Percentiles rank a stretch among this genome's conserved stretches.
phyloP scores from a whole-genome alignment of 2,113 vertebrate genomes.

The Erythrocercus mccallii region DNA sequence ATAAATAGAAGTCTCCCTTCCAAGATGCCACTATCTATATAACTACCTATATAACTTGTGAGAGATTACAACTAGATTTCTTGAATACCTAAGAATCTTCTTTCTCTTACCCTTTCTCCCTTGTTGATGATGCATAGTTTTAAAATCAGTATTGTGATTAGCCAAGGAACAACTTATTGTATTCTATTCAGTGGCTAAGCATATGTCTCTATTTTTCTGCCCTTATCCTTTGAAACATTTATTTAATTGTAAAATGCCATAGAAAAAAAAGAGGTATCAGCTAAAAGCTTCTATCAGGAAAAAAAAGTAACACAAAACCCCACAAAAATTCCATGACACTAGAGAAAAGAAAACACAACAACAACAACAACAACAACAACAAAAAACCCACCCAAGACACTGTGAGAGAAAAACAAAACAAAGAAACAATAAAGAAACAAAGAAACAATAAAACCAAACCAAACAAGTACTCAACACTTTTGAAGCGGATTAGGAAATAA shows the following conservation, averaged over 20 bases:
- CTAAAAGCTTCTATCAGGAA: background rate
- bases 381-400: background rate
- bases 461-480: fast-evolving
- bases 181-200: background rate
- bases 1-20: background rate
- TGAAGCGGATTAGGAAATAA: background rate
- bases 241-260: background rate
- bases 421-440: background rate
- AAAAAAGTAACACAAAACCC: background rate
- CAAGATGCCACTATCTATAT: background rate
- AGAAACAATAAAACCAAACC: background rate
- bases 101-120: background rate
- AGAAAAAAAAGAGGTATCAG: background rate
- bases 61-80: background rate
- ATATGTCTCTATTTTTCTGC: background rate
- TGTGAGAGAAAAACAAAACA: background rate
- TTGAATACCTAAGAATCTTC: background rate
- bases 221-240: background rate
- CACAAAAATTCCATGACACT: no score
- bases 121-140: background rate
- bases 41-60: background rate
- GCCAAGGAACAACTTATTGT: background rate
- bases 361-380: background rate
- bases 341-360: background rate
- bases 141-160: background rate